Evolutionary conservation across 2,888 invertebrate species (phyloP).

Genomic region (Sarcophaga subvicina): DNA sequence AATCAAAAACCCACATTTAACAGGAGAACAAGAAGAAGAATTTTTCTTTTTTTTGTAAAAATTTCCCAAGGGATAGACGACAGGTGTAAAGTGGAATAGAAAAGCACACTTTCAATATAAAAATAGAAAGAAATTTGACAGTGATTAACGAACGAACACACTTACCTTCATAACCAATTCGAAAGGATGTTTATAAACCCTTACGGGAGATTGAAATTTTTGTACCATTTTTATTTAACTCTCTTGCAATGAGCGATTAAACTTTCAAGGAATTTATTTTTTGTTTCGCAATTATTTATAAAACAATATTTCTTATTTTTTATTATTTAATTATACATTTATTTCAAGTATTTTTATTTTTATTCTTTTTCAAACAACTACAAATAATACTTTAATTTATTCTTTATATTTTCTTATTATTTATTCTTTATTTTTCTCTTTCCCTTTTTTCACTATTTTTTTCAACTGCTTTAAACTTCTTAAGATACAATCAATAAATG

Average conservation of each 20-base stretch:
- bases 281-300: constrained; percentile 42
- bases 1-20: constrained; percentile 41
- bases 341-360: no score
- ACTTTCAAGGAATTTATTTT: constrained; percentile 1
- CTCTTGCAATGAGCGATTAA: background rate
- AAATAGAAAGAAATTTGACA: background rate
- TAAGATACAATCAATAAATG: constrained; percentile 59
- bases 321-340: no score
- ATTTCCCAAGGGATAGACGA: constrained; percentile 18
- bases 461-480: background rate
- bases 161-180: constrained; percentile 98
- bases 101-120: constrained; percentile 15
- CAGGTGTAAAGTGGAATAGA: background rate
- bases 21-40: constrained; percentile 21
- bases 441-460: no score
- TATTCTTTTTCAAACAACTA: no score
- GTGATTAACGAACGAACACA: constrained; percentile 34
- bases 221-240: constrained; percentile 89
- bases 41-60: constrained; percentile 1
- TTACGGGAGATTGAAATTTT: constrained; percentile 96
- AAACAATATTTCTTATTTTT: constrained; percentile 22
- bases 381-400: no score
- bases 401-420: no score
- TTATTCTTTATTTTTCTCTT: no score
- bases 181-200: constrained; percentile 97